These are phyloP conservation scores for Albula glossodonta DNA, from an alignment of 2,113 vertebrate species.

Conservation along the genomic window DNA sequence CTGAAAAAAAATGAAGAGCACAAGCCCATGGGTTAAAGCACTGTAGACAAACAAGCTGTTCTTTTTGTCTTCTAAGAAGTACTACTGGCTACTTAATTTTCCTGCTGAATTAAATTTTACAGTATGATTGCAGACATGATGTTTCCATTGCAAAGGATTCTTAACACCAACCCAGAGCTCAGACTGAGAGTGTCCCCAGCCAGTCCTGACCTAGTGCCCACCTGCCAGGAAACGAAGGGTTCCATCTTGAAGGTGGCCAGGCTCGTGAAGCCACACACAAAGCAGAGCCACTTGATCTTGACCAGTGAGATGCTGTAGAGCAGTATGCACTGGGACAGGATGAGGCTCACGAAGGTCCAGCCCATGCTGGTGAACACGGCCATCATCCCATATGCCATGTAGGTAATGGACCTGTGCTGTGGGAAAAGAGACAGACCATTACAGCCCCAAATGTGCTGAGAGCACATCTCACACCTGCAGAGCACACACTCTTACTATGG, in stretches of 20 bases:
- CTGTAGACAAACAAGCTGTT: not conserved
- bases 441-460: not conserved
- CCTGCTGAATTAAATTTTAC: too few relatives aligned
- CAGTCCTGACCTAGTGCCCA: constrained; percentile 42
- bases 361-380: constrained; percentile 88
- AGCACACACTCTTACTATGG: not conserved
- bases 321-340: constrained; percentile 86
- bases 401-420: constrained; percentile 85
- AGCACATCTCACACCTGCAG: not conserved
- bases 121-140: not conserved
- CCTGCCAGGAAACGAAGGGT: constrained; percentile 91
- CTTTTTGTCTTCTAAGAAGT: too few relatives aligned
- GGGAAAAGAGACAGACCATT: constrained; percentile 6
- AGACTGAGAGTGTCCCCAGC: not conserved
- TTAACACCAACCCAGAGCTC: not conserved
- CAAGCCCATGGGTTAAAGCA: not conserved
- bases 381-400: constrained; percentile 80
- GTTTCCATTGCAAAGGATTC: not conserved
- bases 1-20: constrained; percentile 39
- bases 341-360: constrained; percentile 79
- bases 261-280: constrained; percentile 77
- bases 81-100: too few relatives aligned
- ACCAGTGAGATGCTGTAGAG: constrained; percentile 83
- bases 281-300: constrained; percentile 90
- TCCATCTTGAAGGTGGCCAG: constrained; percentile 89